These are phyloP conservation scores for Pseudomugil gertrudae DNA, from an alignment of 2,797 vertebrate genomes.

Conservation along the genomic window DNA sequence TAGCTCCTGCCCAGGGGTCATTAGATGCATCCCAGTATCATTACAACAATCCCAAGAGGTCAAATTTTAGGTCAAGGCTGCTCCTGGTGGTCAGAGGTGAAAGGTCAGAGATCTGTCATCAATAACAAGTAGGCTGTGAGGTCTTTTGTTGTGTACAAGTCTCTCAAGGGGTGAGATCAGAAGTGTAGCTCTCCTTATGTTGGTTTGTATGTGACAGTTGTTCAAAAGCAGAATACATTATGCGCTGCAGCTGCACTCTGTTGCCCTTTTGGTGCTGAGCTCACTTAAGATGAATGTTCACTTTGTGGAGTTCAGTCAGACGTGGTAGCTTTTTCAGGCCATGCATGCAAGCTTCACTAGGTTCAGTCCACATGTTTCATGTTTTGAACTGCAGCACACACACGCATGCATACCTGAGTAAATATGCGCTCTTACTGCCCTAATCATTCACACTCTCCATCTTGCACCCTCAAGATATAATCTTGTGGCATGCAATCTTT, in stretches of 20 bases:
- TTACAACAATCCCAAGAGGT: slow-evolving; percentile 57
- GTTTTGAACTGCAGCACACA: slow-evolving; percentile 33
- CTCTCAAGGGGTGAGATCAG: slow-evolving; percentile 25
- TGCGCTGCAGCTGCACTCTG: slow-evolving; percentile 32
- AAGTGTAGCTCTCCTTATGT: slow-evolving; percentile 21
- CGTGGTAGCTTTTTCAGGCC: slow-evolving; percentile 42
- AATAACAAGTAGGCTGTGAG: slow-evolving; percentile 49
- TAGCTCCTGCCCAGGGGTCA: slow-evolving; percentile 50
- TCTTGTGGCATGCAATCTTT: slow-evolving; percentile 16
- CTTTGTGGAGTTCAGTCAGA: slow-evolving; percentile 58
- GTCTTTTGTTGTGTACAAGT: slow-evolving; percentile 47
- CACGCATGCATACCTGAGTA: neutral
- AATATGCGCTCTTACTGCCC: slow-evolving; percentile 18
- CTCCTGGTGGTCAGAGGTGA: slow-evolving; percentile 55
- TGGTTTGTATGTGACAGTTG: slow-evolving; percentile 45
- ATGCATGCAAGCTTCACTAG: slow-evolving; percentile 25
- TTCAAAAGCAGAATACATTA: slow-evolving; percentile 42
- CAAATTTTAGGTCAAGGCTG: slow-evolving; percentile 56
- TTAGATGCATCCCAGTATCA: slow-evolving; percentile 59
- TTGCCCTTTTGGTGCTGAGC: slow-evolving; percentile 62
- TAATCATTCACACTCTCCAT: slow-evolving; percentile 14
- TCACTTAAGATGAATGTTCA: slow-evolving; percentile 64
- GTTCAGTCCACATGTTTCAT: slow-evolving; percentile 58
- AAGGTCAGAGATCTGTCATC: slow-evolving; percentile 55
- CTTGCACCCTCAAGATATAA: slow-evolving; percentile 29